Conservation (phyloP, 2,797 vertebrate genomes). For the Nyctalus aviator region DNA sequence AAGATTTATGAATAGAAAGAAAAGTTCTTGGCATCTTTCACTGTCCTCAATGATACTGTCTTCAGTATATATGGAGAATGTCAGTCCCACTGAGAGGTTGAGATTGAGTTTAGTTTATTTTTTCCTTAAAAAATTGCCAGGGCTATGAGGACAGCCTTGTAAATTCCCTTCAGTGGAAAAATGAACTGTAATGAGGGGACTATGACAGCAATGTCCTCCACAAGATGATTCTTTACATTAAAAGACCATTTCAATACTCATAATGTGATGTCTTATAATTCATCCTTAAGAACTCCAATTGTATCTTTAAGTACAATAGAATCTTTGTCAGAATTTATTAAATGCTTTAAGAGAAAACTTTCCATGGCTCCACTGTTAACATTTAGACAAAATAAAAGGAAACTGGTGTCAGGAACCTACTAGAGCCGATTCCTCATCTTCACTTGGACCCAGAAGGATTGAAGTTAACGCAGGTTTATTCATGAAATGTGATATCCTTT, state of each 20-base stretch:
- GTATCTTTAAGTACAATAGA: background rate
- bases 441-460: background rate
- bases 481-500: background rate
- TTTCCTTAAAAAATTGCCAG: background rate
- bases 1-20: conserved; percentile 63
- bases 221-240: background rate
- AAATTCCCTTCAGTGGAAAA: background rate
- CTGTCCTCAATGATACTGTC: background rate
- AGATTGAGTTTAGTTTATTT: conserved; percentile 26
- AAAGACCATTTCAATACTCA: background rate
- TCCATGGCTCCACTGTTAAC: background rate
- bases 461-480: background rate
- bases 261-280: background rate
- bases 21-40: conserved; percentile 2
- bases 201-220: background rate
- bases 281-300: background rate
- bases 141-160: background rate
- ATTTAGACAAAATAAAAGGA: background rate
- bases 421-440: background rate
- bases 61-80: conserved; percentile 19
- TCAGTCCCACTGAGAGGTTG: conserved; percentile 3
- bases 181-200: background rate
- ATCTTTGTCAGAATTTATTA: background rate
- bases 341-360: background rate
- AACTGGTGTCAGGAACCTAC: background rate